Percentiles rank a stretch among this genome's conserved stretches.
Evolutionary conservation across 2,888 invertebrate genomes (phyloP).

Genomic region (Volucella bombylans): DNA sequence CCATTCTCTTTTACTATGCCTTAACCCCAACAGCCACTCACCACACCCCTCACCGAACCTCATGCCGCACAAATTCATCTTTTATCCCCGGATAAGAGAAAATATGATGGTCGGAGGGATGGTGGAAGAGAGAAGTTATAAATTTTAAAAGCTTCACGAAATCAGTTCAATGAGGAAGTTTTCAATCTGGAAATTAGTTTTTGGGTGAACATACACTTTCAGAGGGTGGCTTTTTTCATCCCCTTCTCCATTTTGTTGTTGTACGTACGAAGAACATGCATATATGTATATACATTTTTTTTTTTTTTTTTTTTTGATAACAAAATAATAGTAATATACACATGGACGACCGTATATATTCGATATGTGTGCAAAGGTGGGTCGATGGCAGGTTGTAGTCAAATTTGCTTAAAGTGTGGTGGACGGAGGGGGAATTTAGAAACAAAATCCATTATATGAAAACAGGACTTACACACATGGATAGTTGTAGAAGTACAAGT

Average conservation of each 20-base stretch:
- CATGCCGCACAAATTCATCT: conserved; percentile 50
- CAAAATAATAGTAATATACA: conserved; percentile 67
- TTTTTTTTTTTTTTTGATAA: conserved; percentile 45
- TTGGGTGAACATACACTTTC: conserved; percentile 62
- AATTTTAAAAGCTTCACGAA: conserved; percentile 76
- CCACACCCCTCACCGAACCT: not conserved
- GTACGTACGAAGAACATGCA: not conserved
- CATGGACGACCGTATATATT: not conserved
- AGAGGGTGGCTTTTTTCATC: not conserved
- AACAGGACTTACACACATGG: conserved; percentile 39
- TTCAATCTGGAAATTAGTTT: conserved; percentile 76
- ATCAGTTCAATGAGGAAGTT: conserved; percentile 75
- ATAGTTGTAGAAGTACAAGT: conserved; percentile 32
- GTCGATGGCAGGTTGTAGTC: not conserved
- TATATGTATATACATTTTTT: too few species aligned
- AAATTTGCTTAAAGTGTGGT: too few species aligned
- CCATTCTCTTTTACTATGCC: conserved; percentile 51
- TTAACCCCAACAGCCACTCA: not conserved
- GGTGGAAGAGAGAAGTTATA: conserved; percentile 71
- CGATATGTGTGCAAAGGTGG: not conserved
- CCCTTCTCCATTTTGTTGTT: conserved; percentile 5
- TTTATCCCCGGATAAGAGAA: conserved; percentile 48
- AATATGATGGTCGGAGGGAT: conserved; percentile 35
- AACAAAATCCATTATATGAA: conserved; percentile 71
- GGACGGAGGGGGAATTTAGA: conserved; percentile 4